Conservation (phyloP, 2,797 vertebrate species). For the Aselliscus stoliczkanus region DNA sequence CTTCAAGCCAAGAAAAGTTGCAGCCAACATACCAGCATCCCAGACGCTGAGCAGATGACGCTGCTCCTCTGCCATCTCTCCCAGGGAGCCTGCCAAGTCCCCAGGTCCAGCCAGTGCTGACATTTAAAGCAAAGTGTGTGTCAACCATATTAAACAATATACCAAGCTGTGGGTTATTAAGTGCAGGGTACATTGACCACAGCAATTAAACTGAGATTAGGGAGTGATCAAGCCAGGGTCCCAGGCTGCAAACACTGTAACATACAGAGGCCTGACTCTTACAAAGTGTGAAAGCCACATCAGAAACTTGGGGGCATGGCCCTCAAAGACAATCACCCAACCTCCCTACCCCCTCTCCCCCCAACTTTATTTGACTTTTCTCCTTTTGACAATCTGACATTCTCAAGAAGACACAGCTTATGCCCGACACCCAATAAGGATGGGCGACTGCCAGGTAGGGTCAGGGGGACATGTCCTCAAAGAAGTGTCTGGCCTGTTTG, state of each 20-base stretch:
- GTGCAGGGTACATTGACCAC: slow-evolving; percentile 92
- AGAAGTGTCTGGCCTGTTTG: background rate
- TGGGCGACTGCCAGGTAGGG: background rate
- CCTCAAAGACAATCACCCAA: slow-evolving; percentile 70
- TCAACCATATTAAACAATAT: slow-evolving; percentile 90
- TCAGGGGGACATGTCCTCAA: background rate
- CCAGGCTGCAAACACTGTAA: slow-evolving; percentile 78
- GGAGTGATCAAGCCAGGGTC: slow-evolving; percentile 84
- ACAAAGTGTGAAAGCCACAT: slow-evolving; percentile 82
- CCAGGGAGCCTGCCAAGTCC: slow-evolving; percentile 81
- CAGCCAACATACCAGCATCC: slow-evolving; percentile 85
- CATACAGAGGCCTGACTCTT: slow-evolving; percentile 84
- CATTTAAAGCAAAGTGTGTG: slow-evolving; percentile 90
- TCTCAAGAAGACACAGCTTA: slow-evolving; percentile 43
- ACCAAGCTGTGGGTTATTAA: slow-evolving; percentile 97
- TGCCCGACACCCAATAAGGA: background rate
- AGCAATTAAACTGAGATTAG: slow-evolving; percentile 97
- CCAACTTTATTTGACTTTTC: background rate
- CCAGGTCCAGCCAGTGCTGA: slow-evolving; percentile 84
- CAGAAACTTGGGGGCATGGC: slow-evolving; percentile 75
- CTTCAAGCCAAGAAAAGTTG: slow-evolving; percentile 51
- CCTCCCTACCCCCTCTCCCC: background rate
- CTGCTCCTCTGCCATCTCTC: slow-evolving; percentile 87
- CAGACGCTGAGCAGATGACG: slow-evolving; percentile 88
- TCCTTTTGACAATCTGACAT: background rate